A percentile compares a stretch with the other conserved stretches of the same genome.
phyloP scores from a whole-genome alignment of 2,888 invertebrate genomes.

The Hydrotaea diabolus region DNA sequence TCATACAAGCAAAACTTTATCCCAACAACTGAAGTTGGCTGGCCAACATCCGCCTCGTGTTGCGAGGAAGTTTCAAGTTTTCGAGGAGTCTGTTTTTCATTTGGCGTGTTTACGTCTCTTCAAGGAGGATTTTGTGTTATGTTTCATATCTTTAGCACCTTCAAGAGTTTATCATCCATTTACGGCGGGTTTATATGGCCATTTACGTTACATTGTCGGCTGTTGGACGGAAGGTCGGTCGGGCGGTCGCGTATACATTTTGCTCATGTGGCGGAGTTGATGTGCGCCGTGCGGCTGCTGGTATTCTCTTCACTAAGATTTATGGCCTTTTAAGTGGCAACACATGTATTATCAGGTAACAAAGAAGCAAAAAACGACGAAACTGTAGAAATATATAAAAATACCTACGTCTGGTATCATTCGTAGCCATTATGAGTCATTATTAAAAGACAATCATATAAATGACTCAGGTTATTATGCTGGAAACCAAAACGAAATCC shows the following conservation, averaged over 20 bases:
- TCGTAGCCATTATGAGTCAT: conserved; percentile 55
- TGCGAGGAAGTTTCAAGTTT: background rate
- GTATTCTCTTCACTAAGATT: conserved; percentile 36
- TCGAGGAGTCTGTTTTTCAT: too few species aligned
- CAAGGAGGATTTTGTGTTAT: conserved; percentile 1
- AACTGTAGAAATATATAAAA: conserved; percentile 4
- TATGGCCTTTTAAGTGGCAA: conserved; percentile 59
- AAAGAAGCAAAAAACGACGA: background rate
- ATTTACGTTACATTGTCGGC: conserved; percentile 13
- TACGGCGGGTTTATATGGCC: conserved; percentile 21
- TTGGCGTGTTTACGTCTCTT: background rate
- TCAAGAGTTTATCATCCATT: conserved; percentile 10
- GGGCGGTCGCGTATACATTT: background rate
- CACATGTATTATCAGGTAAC: conserved; percentile 57
- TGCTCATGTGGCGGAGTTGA: conserved; percentile 1
- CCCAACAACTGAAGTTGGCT: background rate
- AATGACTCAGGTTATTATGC: conserved; percentile 46
- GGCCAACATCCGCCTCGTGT: background rate
- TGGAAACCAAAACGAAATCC: background rate
- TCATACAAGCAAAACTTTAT: background rate
- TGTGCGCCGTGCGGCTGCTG: background rate
- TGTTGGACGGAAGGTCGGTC: background rate
- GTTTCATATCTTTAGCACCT: conserved; percentile 48
- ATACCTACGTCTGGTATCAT: conserved; percentile 31
- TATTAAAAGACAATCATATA: conserved; percentile 33